Conservation (phyloP, 2,888 invertebrate species). For the Ornithoptera alexandrae region DNA sequence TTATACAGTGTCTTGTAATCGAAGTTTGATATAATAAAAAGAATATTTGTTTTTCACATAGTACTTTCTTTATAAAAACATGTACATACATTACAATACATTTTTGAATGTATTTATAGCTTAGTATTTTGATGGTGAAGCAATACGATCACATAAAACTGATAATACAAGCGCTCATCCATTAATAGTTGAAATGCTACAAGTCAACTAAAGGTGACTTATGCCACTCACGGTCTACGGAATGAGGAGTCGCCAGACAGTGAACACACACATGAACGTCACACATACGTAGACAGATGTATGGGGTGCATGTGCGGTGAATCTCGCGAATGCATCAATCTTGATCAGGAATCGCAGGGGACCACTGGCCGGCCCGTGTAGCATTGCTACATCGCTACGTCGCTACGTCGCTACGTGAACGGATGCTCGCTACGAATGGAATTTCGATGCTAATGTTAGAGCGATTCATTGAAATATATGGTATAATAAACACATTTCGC, state of each 20-base stretch:
- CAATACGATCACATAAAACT: too few species aligned
- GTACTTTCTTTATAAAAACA: too few species aligned
- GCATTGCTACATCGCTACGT: conserved; percentile 29
- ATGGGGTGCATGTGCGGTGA: conserved; percentile 25
- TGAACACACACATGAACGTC: conserved; percentile 28
- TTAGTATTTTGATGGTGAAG: too few species aligned
- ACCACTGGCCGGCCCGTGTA: conserved; percentile 41
- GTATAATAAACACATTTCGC: conserved; percentile 18
- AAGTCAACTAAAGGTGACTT: conserved; percentile 20
- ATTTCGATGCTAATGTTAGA: conserved; percentile 43
- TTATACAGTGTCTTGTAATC: too few species aligned
- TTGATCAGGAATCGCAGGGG: conserved; percentile 64
- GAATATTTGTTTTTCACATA: too few species aligned
- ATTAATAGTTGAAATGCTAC: conserved; percentile 3
- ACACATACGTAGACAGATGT: conserved; percentile 38
- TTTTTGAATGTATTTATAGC: too few species aligned
- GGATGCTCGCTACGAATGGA: conserved; percentile 47
- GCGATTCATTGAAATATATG: conserved; percentile 17
- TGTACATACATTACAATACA: too few species aligned
- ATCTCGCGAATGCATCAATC: conserved; percentile 61
- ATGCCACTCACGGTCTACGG: conserved; percentile 15
- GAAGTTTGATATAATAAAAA: too few species aligned
- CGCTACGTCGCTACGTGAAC: conserved; percentile 42
- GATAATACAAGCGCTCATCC: too few species aligned
- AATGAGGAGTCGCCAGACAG: conserved; percentile 4